Evolutionary conservation across 2,797 vertebrate species (phyloP), one percentile per base, ranked within the genome.

Genomic region (Melanotaenia parkinsoni): DNA sequence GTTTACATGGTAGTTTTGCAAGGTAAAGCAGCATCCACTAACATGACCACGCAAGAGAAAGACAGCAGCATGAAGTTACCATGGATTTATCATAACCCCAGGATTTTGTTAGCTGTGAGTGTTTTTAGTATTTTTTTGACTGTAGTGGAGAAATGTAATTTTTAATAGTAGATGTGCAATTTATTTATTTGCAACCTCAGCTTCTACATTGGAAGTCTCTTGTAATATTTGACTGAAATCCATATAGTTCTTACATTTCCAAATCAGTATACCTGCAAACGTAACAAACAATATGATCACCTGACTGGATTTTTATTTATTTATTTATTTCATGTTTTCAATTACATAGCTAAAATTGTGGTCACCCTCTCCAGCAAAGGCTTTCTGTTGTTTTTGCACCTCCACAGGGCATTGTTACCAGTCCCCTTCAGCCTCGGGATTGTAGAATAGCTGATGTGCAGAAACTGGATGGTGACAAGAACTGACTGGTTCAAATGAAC

Each of bases 381-480:
- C 10, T 47, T 22, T 63, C 8, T 26, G 33, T 67, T 60, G n/a
- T 51, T 71, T 66, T 56, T 70, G 32, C 0, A 12, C 63, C 9
- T 40, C 30, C 38, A 51, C 22, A 37, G 53, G 54, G 9, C 60
- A 24, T 57, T 61, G 54, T 24, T 58, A 9, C n/a, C 2, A 30
- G 58, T 67, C n/a, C n/a, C 24, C 22, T 40, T 14, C n/a, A 62
- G 38, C 43, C 18, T 32, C 60, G 4, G 40, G 32, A 37, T 14
- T 8, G 14, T 24, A 18, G 20, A 65, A 16, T 58, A 33, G n/a
- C 33, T 40, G 26, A 1, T 38, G 24, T 54, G 10, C 26, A 61
- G 24, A 33, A 70, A 64, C 53, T 35, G 16, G 30, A n/a, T 65
- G 50, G 51, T n/a, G 58, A 61, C 3, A 60, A 35, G 8, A 74